Percentiles rank a stretch among this genome's conserved stretches.
Conservation (phyloP, 2,888 invertebrate species). For the Carabus problematicus region DNA sequence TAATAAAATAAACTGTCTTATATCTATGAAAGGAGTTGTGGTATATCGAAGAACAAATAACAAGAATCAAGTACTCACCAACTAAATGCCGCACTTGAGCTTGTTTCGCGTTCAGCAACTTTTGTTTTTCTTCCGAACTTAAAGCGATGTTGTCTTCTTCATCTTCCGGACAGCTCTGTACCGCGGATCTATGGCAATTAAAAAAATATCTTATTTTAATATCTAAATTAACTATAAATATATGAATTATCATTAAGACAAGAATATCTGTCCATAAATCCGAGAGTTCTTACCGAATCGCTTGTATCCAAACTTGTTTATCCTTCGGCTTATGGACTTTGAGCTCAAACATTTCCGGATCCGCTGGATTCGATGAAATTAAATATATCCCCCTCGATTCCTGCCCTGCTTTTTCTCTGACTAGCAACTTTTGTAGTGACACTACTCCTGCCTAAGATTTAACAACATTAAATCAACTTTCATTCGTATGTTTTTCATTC, state of each 20-base stretch:
- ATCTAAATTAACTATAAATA: no score
- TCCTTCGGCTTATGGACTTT: slow-evolving; percentile 89
- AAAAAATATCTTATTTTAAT: not conserved
- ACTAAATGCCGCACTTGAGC: slow-evolving; percentile 82
- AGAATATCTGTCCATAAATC: no score
- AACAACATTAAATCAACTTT: not conserved
- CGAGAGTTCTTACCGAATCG: slow-evolving; percentile 72
- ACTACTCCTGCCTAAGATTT: slow-evolving; percentile 84
- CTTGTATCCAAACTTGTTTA: slow-evolving; percentile 88
- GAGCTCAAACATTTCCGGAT: slow-evolving; percentile 96
- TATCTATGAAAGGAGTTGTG: not conserved
- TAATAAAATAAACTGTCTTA: not conserved
- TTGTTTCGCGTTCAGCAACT: slow-evolving; percentile 77
- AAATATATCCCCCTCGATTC: slow-evolving; percentile 89
- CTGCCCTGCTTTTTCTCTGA: slow-evolving; percentile 92
- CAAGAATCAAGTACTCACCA: slow-evolving; percentile 63
- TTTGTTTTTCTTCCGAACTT: slow-evolving; percentile 80
- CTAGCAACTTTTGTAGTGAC: slow-evolving; percentile 87
- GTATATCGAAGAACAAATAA: not conserved
- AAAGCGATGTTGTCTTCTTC: slow-evolving; percentile 75
- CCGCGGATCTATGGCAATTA: slow-evolving; percentile 67
- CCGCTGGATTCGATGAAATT: slow-evolving; percentile 88
- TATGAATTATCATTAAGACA: no score
- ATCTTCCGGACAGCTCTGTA: slow-evolving; percentile 84
- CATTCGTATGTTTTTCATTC: not conserved